Base-by-base conservation (phyloP, 2,797 vertebrate genomes). In the Ptychobarbus kaznakovi region DNA sequence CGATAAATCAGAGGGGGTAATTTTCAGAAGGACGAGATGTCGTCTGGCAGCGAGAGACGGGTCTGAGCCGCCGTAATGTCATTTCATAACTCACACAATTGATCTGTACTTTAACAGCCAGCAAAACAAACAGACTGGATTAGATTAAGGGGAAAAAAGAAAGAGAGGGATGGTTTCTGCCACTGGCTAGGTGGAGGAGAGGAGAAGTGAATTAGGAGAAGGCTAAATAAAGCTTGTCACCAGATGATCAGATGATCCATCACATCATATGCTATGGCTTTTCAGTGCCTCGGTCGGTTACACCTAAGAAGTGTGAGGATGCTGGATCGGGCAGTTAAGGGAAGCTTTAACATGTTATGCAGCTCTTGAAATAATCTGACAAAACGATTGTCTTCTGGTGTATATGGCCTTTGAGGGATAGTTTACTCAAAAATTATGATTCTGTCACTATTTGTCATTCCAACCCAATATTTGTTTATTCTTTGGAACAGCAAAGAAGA, bases 71-170 rank as follows among this genome's bases (percentile, higher is more conserved):
- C 86, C 15, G 77, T 63, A 15, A 89, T 94, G 94, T 94, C 93
- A 93, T 93, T 94, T 94, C 94, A 95, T 95, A 95, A 95, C 91
- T 95, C 94, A 94, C 86, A 80, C 83, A 93, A 94, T 94, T 93
- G 94, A 95, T 95, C 92, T 85, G 77, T 82, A 85, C 91, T 84
- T 92, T 83, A 89, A 91, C 81, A 87, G 87, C 87, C 82, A 69
- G 78, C 84, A 92, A 87, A 93, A 93, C 90, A 94, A 93, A 93
- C 89, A 90, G 88, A 88, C 87, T 86, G 49, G 77, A 90, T 89
- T 80, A 89, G 92, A 93, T 92, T 89, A 91, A 90, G 90, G 88
- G 81, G 44, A 4, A 44, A 75, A 81, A 84, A 63, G 38, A 77
- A 51, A 22, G 44, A 72, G 80, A 86, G 63, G 46, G 74, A 69